Conservation (phyloP, 2,113 vertebrate species). For the Connochaetes taurinus region DNA sequence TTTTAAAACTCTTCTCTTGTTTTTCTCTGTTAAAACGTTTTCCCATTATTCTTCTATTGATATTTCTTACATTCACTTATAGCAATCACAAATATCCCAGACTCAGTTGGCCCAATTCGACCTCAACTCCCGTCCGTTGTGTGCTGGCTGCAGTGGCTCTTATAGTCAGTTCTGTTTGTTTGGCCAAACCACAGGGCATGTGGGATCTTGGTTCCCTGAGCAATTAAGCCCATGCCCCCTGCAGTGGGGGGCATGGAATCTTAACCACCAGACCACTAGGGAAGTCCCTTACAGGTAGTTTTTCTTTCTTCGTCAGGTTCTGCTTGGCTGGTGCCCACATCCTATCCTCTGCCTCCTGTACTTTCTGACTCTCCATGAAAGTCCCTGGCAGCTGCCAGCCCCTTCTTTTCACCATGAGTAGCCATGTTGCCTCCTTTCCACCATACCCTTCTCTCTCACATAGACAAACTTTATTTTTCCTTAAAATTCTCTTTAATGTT, state of each 20-base stretch:
- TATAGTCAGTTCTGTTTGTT: neutral
- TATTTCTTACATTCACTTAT: neutral
- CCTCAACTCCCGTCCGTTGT: fast-evolving
- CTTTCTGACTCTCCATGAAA: neutral
- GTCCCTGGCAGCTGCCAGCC: neutral
- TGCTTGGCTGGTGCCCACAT: neutral
- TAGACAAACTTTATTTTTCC: neutral
- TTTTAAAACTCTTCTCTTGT: neutral
- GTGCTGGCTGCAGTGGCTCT: neutral
- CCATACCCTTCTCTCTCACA: neutral
- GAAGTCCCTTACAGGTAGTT: neutral
- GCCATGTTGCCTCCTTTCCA: neutral
- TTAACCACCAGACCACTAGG: neutral
- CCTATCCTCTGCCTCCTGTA: neutral
- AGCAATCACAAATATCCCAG: neutral
- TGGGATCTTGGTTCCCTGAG: neutral
- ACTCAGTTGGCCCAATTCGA: neutral
- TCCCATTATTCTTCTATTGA: neutral
- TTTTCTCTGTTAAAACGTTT: neutral
- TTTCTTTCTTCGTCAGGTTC: neutral
- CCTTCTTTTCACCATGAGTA: neutral
- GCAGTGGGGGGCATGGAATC: neutral
- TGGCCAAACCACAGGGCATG: neutral
- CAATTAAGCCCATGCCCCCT: neutral
- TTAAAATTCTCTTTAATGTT: neutral